These are phyloP conservation scores for Coelopa frigida DNA, from an alignment of 1,140 invertebrate species.

Conservation along the genomic window DNA sequence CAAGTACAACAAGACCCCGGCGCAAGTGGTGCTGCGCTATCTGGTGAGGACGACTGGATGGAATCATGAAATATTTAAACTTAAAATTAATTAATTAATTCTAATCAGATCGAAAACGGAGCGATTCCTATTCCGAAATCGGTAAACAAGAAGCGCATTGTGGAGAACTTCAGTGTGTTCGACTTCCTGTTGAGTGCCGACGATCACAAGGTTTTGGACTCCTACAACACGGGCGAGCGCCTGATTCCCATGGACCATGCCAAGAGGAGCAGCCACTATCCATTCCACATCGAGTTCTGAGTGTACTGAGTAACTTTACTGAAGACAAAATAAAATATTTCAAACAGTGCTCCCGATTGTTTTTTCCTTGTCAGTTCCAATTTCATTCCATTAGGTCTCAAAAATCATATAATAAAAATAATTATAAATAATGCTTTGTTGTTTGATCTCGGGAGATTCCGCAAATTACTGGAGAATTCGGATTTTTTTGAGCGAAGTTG, in stretches of 20 bases:
- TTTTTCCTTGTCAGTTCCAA: background rate
- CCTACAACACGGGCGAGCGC: conserved; percentile 49
- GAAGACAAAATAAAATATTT: no score
- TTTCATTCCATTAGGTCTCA: background rate
- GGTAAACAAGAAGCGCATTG: conserved; percentile 63
- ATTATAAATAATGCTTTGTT: no score
- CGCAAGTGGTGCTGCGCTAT: conserved; percentile 60
- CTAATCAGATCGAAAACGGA: conserved; percentile 56
- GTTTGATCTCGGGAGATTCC: no score
- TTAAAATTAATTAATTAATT: background rate
- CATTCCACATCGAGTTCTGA: conserved; percentile 48
- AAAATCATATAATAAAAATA: no score
- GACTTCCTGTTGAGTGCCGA: conserved; percentile 64
- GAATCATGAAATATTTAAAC: background rate
- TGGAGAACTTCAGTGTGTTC: conserved; percentile 69
- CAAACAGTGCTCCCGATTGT: background rate
- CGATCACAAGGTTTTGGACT: conserved; percentile 52
- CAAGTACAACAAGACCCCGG: conserved; percentile 63
- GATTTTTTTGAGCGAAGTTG: no score
- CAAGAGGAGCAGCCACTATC: conserved; percentile 54
- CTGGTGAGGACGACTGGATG: conserved; percentile 53
- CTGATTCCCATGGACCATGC: conserved; percentile 36
- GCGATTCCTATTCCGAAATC: conserved; percentile 78
- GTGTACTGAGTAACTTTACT: no score
- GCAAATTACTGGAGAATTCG: no score